Evolutionary conservation across 1,140 invertebrate genomes (phyloP), one percentile per base, ranked within the genome.

Genomic region (Tetragonula clypearis): DNA sequence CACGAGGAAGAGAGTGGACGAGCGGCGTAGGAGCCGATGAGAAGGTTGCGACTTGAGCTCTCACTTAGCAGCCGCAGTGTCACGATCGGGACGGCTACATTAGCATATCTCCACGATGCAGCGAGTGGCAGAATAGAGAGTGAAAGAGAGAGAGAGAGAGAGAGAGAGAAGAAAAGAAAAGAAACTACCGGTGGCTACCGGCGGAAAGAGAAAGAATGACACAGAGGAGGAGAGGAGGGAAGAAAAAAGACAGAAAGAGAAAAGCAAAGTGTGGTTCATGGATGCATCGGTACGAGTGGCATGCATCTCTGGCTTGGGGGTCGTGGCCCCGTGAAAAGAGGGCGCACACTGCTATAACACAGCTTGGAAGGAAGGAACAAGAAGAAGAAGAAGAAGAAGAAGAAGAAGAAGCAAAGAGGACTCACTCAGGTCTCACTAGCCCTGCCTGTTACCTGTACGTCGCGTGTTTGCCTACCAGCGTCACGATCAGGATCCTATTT

Each of bases 401-500:
- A 53, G 74, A 84, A 53, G 71, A 73, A 55, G 76, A 85, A 65
- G 56, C 69, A 35, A 56, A 88, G 86, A 88, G 74, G 86, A 91
- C 90, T 91, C 88, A 91, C 90, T 91, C 90, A 80, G 88, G 41
- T 26, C 71, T 82, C 83, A 79, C 83, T 77, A 78, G 78, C 55
- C 81, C 85, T 90, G 90, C 89, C 90, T 90, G 90, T 90, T 90
- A 90, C 87, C 90, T 87, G 90, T 88, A 87, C 87, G 86, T 89
- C 90, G 90, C 86, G 89, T 90, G 90, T 90, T 90, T 91, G 90
- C 89, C 89, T 88, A 87, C 90, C 87, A 85, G 89, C 90, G 90
- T 91, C 90, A 91, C 90, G 90, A 91, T 91, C 90, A 89, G 90
- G 84, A 91, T 91, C 90, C 90, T 90, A 91, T 91, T 91, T 91